Evolutionary conservation across 2,888 invertebrate genomes (phyloP), one percentile per base, ranked within the genome.

Genomic region (Drosophila mulleri): DNA sequence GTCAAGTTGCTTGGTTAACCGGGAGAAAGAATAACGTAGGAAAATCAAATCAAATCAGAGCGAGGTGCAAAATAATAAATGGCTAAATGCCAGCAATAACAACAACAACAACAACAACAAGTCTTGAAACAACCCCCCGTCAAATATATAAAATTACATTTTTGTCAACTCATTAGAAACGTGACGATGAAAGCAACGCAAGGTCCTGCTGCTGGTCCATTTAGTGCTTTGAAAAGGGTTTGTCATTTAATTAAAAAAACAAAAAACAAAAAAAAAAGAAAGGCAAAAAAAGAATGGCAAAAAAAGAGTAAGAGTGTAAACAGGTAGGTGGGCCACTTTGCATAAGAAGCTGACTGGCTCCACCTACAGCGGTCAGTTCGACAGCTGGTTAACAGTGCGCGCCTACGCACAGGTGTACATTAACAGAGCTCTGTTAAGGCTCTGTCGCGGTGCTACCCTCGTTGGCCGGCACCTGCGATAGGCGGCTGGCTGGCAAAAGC

Each of bases 391-490:
- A 79, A 79, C 72, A 73, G 78, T 45, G 67, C 56, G 75, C 85
- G 76, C 83, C 83, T 85, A 83, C 88, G 81, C 78, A 78, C 82
- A 82, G 82, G 83, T 83, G 79, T 63, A 53, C 44, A 23, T 80
- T 80, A 76, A 77, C 84, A 88, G 72, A 9, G 62, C 59, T 29
- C 75, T 72, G 81, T 83, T 82, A 79, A 61, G 29, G 45, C 48
- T 59, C 63, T 44, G 48, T 47, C 37, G 60, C 57, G 57, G 66
- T 63, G 77, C 79, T 72, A 83, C 77, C 84, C 88, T 85, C 85
- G 70, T 67, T 68, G 67, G 71, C 53, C 68, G 75, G 87, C 88
- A 88, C 88, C 85, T 85, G 88, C 88, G 88, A 85, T 88, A 88
- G 88, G 85, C 86, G 83, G 88, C 86, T 79, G 73, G 65, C 72